These are phyloP conservation scores for Spatula versicolor DNA, from an alignment of 2,797 vertebrate species.

Conservation along the genomic window DNA sequence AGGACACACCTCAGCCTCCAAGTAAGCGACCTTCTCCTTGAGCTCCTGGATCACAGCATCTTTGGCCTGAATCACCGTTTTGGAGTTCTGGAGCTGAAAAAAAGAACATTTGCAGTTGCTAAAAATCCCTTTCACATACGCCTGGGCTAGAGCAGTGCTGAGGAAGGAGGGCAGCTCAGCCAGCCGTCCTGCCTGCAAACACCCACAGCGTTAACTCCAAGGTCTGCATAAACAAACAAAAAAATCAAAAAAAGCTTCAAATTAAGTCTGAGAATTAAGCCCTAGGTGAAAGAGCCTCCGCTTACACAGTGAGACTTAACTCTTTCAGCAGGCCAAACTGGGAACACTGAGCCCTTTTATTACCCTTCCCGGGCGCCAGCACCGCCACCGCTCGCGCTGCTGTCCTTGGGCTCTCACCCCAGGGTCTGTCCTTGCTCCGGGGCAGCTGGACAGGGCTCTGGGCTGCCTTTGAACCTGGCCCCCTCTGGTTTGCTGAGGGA, in stretches of 20 bases:
- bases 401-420: background rate
- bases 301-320: background rate
- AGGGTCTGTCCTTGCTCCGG: background rate
- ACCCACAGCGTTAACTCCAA: background rate
- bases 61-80: conserved; percentile 90
- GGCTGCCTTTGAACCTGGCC: background rate
- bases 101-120: background rate
- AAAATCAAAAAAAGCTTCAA: background rate
- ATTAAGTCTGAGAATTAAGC: background rate
- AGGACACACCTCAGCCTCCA: conserved; percentile 90
- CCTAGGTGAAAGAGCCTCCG: background rate
- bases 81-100: conserved; percentile 92
- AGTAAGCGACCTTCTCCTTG: conserved; percentile 90
- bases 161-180: background rate
- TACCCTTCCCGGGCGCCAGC: background rate
- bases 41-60: conserved; percentile 90
- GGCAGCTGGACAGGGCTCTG: background rate
- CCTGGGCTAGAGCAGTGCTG: fast-evolving
- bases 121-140: fast-evolving
- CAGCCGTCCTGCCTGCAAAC: background rate
- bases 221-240: background rate
- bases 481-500: background rate
- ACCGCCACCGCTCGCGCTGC: fast-evolving
- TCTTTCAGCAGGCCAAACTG: background rate
- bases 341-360: background rate